A percentile compares a stretch with the other conserved stretches of the same genome.
Evolutionary conservation across 1,140 invertebrate genomes (phyloP).

Genomic region (Drosophila burlai): DNA sequence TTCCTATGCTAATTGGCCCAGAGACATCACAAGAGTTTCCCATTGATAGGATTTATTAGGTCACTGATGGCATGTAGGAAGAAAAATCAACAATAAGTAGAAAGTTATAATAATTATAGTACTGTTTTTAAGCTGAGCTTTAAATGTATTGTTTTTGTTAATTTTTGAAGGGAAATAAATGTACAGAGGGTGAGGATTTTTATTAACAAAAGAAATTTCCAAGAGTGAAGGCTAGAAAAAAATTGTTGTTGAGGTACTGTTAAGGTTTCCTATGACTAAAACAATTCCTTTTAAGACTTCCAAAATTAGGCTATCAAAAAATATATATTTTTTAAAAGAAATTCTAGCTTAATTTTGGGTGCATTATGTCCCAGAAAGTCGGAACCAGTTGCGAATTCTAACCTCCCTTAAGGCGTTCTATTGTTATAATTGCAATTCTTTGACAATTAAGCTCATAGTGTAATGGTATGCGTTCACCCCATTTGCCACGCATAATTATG

Average conservation of each 20-base stretch:
- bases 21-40: slow-evolving; percentile 12
- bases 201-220: background rate
- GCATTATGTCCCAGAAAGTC: background rate
- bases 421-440: no score
- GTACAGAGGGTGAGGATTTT: background rate
- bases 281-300: no score
- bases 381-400: background rate
- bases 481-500: slow-evolving; percentile 59
- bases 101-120: slow-evolving; percentile 4
- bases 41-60: slow-evolving; percentile 54
- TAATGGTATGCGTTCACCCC: slow-evolving; percentile 56
- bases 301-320: no score
- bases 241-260: background rate
- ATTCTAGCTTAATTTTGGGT: no score
- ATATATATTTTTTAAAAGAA: no score
- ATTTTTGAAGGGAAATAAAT: background rate
- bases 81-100: slow-evolving; percentile 8
- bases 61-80: slow-evolving; percentile 20
- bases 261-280: background rate
- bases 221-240: background rate
- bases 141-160: background rate
- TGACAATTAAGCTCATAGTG: slow-evolving; percentile 23
- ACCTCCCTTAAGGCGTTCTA: no score
- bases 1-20: slow-evolving; percentile 35
- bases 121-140: background rate